A percentile compares a stretch with the other conserved stretches of the same genome.
phyloP scores from a whole-genome alignment of 2,113 vertebrate species.

The Marmota monax region DNA sequence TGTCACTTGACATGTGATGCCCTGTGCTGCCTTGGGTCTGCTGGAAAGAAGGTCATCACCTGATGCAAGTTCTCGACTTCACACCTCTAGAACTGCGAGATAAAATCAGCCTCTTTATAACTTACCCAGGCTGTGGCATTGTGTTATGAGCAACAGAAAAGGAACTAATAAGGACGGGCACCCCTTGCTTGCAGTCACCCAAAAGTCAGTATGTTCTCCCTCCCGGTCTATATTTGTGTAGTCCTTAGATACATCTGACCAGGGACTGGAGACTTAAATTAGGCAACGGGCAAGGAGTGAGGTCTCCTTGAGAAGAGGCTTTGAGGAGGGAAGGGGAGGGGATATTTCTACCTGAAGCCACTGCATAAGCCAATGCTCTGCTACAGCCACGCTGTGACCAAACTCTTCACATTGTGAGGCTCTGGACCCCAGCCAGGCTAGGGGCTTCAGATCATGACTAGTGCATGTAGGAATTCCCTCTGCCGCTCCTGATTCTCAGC shows the following conservation, averaged over 20 bases:
- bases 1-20: background rate
- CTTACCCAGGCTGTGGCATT: background rate
- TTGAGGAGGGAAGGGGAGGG: no score
- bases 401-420: background rate
- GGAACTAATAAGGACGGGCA: background rate
- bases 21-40: background rate
- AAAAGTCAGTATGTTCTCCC: background rate
- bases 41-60: background rate
- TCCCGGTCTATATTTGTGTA: accelerated
- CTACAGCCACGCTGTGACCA: background rate
- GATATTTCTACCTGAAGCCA: background rate
- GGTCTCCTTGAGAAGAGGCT: no score
- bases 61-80: background rate
- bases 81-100: background rate
- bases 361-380: background rate
- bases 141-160: background rate
- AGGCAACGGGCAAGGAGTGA: background rate
- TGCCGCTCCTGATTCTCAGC: background rate
- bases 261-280: accelerated
- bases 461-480: background rate
- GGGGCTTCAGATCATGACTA: background rate
- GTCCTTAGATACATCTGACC: background rate
- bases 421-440: accelerated
- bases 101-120: background rate
- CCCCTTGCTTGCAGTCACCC: accelerated